A percentile compares a stretch with the other conserved stretches of the same genome.
Evolutionary conservation across 2,797 vertebrate genomes (phyloP).

Genomic region (Phataginus tricuspis): DNA sequence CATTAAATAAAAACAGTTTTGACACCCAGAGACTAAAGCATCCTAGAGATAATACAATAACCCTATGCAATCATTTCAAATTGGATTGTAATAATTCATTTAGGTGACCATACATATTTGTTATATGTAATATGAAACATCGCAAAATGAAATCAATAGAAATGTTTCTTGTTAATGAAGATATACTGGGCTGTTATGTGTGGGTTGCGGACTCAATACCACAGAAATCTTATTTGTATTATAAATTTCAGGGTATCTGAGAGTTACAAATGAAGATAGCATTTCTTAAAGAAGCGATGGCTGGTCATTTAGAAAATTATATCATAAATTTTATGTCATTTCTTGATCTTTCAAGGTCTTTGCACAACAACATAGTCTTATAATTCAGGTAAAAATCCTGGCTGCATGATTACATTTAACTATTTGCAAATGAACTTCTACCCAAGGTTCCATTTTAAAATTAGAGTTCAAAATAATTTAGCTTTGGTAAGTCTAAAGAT

Average conservation of each 20-base stretch:
- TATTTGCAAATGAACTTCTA: constrained; percentile 68
- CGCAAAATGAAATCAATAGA: constrained; percentile 97
- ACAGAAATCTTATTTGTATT: constrained; percentile 90
- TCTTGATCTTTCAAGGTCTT: constrained; percentile 78
- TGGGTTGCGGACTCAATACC: constrained; percentile 89
- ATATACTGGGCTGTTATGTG: constrained; percentile 92
- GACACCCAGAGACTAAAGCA: constrained; percentile 93
- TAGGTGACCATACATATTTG: constrained; percentile 96
- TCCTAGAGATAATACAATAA: constrained; percentile 95
- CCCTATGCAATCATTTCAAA: constrained; percentile 95
- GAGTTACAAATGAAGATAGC: constrained; percentile 86
- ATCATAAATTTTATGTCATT: constrained; percentile 82
- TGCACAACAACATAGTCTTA: constrained; percentile 53
- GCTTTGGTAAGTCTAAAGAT: neutral
- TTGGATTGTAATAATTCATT: constrained; percentile 95
- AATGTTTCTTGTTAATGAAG: constrained; percentile 99
- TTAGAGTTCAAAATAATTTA: constrained; percentile 41
- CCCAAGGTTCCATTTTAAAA: constrained; percentile 58
- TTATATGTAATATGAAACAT: constrained; percentile 94
- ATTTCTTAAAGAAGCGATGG: constrained; percentile 83
- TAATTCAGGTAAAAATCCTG: constrained; percentile 65
- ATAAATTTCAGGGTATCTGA: constrained; percentile 84
- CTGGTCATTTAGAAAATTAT: constrained; percentile 87
- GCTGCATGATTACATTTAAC: constrained; percentile 32
- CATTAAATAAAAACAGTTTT: constrained; percentile 94